These are phyloP conservation scores for Zhuqinia jingwanae DNA, from an alignment of 2,888 invertebrate species.

Conservation along the genomic window DNA sequence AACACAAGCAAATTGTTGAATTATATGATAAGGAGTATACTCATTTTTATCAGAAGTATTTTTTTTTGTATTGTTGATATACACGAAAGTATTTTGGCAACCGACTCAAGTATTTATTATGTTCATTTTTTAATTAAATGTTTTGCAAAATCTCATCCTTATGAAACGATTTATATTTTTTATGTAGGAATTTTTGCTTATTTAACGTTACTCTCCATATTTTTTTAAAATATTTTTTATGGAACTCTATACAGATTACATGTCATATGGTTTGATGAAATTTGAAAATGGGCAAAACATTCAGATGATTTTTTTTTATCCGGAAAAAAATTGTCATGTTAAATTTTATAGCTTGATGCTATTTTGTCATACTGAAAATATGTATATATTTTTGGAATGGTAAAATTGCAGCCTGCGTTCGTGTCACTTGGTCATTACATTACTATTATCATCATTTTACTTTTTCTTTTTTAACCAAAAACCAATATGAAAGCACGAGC, in stretches of 20 bases:
- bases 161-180: too few species aligned
- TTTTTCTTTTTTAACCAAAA: too few species aligned
- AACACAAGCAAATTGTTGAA: too few species aligned
- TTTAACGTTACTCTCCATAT: too few species aligned
- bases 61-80: background rate
- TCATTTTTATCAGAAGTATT: too few species aligned
- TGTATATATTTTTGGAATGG: background rate
- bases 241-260: too few species aligned
- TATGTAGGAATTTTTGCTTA: too few species aligned
- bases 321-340: background rate
- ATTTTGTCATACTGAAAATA: background rate
- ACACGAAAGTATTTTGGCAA: constrained; percentile 10
- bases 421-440: constrained; percentile 19
- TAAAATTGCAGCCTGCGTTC: background rate
- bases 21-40: too few species aligned
- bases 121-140: background rate
- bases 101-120: background rate
- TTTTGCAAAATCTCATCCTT: background rate
- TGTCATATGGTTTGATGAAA: too few species aligned
- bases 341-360: background rate
- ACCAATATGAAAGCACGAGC: too few species aligned
- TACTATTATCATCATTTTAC: background rate
- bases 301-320: background rate
- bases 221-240: too few species aligned
- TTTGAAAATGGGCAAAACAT: too few species aligned